Conservation (phyloP, 2,797 vertebrate species). For the Champsocephalus gunnari region DNA sequence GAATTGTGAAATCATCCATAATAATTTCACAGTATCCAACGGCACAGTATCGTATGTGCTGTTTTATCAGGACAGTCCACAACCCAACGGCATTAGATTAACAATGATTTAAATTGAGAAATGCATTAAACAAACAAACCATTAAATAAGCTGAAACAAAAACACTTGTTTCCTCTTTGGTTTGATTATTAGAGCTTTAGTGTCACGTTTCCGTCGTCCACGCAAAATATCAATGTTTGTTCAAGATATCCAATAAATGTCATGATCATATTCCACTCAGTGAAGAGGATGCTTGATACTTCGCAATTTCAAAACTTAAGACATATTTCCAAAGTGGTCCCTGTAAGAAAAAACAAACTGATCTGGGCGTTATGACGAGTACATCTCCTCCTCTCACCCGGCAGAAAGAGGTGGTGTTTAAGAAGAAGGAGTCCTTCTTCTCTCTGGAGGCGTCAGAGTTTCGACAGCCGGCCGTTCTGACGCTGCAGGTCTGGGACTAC, state of each 20-base stretch:
- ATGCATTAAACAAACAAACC: neutral
- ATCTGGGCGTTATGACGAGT: neutral
- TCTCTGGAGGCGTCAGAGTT: slow-evolving; percentile 92
- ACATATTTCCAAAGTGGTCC: no score
- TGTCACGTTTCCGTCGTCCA: no score
- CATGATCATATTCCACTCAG: no score
- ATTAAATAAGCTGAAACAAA: neutral
- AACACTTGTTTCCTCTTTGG: no score
- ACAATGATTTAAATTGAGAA: neutral
- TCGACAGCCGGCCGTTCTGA: slow-evolving; percentile 89
- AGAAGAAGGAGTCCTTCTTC: slow-evolving; percentile 92
- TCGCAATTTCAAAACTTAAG: no score
- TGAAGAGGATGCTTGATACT: no score
- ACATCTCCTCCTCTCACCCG: neutral
- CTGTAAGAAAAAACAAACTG: no score
- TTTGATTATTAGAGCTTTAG: no score
- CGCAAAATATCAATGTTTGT: no score
- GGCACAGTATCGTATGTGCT: neutral
- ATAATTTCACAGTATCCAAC: neutral
- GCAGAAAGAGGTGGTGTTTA: slow-evolving; percentile 90
- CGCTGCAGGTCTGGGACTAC: slow-evolving; percentile 96
- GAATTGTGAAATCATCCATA: neutral
- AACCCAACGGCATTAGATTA: neutral
- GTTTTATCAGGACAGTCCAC: neutral
- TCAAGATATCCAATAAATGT: no score